Base-by-base conservation (phyloP, 2,797 vertebrate genomes). In the Enteromius treurensis region DNA sequence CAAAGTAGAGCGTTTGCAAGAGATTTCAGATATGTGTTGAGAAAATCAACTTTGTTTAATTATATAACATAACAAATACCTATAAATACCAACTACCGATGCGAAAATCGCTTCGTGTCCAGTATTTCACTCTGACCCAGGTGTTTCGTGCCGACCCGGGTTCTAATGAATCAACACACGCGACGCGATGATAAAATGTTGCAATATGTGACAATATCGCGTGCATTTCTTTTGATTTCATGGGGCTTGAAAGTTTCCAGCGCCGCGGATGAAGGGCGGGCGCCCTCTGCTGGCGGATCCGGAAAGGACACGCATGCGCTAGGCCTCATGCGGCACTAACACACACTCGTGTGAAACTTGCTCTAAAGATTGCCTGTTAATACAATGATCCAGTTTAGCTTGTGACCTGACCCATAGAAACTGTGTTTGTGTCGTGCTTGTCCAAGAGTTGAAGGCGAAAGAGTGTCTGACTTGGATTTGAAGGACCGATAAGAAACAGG, bases 171-270 rank as follows among this genome's bases (percentile, higher is more conserved):
- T 15, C 5, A 21, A 45, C 58, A 45, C 49, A 21, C 13, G 1
- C 1, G 3, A 37, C 15, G 29, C 6, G 62, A 8, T 4, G 5
- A 40, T 9, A 2, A 10, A 80, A 80, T n/a, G 37, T 10, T 15
- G 49, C 2, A 82, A 85, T 80, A 65, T 71, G 70, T 84, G 79
- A 58, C 42, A 82, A 65, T 86, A 53, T 70, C 32, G 40, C 15
- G 26, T 15, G 26, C 21, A 32, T 60, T 49, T 67, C 7, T 65
- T 29, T 74, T 81, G 85, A 87, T 89, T 90, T 88, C 83, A 90
- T 89, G 90, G 89, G 91, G 91, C 90, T 90, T 89, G 92, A 94
- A 95, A 95, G 93, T 95, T 95, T 95, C 91, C 93, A 94, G 94
- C 94, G 93, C 91, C 93, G 92, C 86, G 92, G 84, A 64, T 88